Evolutionary conservation across 2,888 invertebrate species (phyloP).

Genomic region (Ferdinandea cuprea): DNA sequence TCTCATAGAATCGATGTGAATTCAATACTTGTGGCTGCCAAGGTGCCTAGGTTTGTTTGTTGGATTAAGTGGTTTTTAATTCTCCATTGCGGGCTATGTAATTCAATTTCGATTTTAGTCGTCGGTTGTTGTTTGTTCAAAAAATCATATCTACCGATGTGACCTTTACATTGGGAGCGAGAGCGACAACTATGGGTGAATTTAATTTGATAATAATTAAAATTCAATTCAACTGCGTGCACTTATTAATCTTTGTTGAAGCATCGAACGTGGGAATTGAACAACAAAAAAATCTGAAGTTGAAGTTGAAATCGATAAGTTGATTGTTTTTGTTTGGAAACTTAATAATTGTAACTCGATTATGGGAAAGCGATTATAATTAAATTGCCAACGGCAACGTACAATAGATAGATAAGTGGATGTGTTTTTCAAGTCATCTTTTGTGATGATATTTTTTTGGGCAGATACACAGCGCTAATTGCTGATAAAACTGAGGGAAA

Average conservation of each 20-base stretch:
- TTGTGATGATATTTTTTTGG: too few relatives aligned
- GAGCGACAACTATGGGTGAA: constrained; percentile 23
- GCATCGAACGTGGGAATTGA: constrained; percentile 67
- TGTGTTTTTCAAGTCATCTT: background rate
- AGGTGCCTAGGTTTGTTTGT: constrained; percentile 42
- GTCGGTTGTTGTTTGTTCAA: background rate
- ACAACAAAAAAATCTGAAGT: too few relatives aligned
- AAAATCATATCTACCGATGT: constrained; percentile 31
- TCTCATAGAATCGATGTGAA: constrained; percentile 37
- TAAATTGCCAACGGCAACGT: constrained; percentile 34
- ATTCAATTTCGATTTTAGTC: constrained; percentile 39
- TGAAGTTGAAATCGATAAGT: constrained; percentile 67
- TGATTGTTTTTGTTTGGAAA: constrained; percentile 44
- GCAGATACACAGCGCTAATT: background rate
- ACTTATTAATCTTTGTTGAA: constrained; percentile 51
- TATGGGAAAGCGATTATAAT: constrained; percentile 48
- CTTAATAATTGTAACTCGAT: constrained; percentile 63
- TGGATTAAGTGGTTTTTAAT: constrained; percentile 59
- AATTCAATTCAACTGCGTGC: constrained; percentile 45
- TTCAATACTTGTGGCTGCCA: constrained; percentile 44
- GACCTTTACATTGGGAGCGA: constrained; percentile 53
- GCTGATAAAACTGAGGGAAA: constrained; percentile 32
- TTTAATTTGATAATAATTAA: constrained; percentile 54
- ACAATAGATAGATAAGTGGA: background rate
- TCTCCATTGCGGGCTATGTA: constrained; percentile 23